Base-by-base conservation (phyloP, 2,113 vertebrate genomes). In the Ellobius talpinus region DNA sequence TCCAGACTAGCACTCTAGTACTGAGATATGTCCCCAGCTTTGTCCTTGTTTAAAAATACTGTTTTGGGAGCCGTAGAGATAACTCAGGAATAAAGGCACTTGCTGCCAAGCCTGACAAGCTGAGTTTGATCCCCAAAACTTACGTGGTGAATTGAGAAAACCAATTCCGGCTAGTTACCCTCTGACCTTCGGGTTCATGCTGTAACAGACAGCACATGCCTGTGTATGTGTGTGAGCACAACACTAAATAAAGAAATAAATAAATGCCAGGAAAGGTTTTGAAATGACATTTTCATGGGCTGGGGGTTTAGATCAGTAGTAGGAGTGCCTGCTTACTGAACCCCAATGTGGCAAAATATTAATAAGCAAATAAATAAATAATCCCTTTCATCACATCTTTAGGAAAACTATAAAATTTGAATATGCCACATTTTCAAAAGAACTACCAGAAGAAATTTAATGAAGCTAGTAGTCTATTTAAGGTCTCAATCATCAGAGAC, bases 401-500 rank as follows among this genome's bases (percentile, higher is more conserved):
- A 94, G 66, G 70, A 92, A 92, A 94, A 93, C 93, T 66, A 97
- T 85, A 90, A 95, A 91, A 77, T 95, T 45, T 95, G 50, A 95
- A 81, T 77, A 50, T 77, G 58, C 42, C 84, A 90, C 33, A 4
- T 65, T 96, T 97, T 96, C 70, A 91, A 94, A 96, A 93, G 24
- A 65, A 95, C 74, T 92, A 72, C 84, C 45, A 96, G 88, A 82
- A 92, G 82, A 87, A 96, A 93, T 39, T 74, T 96, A 95, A 89
- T 95, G 94, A 92, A 24, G 78, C 87, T 94, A 92, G 39, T 90
- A 96, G 58, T 94, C 68, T 95, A 65, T 45, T 79, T 90, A 93
- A 97, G 65, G 91, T 91, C 68, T 73, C 50, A 96, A 39, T 94
- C 92, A 90, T 96, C 77, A 97, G 87, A 97, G 79, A 72, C 88